These are phyloP conservation scores for Euphydryas editha DNA, from an alignment of 2,888 invertebrate species.

Conservation along the genomic window DNA sequence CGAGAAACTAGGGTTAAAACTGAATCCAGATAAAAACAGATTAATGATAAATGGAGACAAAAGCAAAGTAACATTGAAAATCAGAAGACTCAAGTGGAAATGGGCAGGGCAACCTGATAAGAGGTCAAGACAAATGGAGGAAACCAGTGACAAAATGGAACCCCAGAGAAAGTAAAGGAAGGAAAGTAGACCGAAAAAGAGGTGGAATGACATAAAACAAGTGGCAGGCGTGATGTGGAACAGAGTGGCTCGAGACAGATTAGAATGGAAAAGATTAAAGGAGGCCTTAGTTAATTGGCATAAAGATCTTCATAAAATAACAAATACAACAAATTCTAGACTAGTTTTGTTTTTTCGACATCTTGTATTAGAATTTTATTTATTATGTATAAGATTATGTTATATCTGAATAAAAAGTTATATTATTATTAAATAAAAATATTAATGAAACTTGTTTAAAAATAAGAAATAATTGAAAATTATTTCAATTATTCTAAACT, in stretches of 20 bases:
- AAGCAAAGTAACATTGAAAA: not conserved
- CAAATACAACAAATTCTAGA: not conserved
- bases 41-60: not conserved
- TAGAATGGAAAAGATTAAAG: constrained; percentile 7
- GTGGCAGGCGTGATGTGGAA: constrained; percentile 1
- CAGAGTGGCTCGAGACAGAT: constrained; percentile 4
- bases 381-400: too few relatives aligned
- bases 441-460: too few relatives aligned
- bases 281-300: constrained; percentile 13
- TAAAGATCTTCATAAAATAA: not conserved
- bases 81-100: too few relatives aligned
- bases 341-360: not conserved
- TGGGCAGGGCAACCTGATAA: not conserved
- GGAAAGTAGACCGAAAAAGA: not conserved
- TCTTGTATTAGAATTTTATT: too few relatives aligned
- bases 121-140: not conserved
- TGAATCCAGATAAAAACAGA: constrained; percentile 1
- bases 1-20: not conserved
- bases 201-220: not conserved
- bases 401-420: too few relatives aligned
- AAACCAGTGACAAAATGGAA: not conserved
- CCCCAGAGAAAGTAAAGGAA: not conserved
- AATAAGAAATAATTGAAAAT: too few relatives aligned
- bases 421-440: too few relatives aligned
- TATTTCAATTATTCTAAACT: too few relatives aligned